Evolutionary conservation across 2,888 invertebrate species (phyloP).

Genomic region (Andrena hattorfiana): DNA sequence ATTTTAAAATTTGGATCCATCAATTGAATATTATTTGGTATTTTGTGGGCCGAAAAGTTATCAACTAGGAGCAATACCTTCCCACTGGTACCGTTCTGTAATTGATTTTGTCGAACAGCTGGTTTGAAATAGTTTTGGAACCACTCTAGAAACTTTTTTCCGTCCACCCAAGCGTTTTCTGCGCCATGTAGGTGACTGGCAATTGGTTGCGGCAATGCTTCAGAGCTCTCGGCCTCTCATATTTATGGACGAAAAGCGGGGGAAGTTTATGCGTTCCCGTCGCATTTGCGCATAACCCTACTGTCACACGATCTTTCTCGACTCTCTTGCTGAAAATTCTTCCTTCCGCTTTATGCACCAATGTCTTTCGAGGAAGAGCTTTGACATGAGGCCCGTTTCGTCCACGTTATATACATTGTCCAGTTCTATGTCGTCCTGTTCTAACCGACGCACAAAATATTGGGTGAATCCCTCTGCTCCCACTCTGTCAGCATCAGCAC

Average conservation of each 20-base stretch:
- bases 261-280: background rate
- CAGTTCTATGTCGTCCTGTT: background rate
- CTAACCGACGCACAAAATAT: background rate
- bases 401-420: background rate
- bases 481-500: background rate
- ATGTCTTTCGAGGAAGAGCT: background rate
- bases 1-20: background rate
- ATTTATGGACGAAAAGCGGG: background rate
- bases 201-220: background rate
- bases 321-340: background rate
- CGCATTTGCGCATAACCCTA: background rate
- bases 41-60: background rate
- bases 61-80: conserved; percentile 9
- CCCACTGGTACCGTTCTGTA: background rate
- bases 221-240: background rate
- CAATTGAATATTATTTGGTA: background rate
- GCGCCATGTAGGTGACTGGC: background rate
- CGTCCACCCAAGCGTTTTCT: background rate
- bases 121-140: background rate
- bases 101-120: background rate
- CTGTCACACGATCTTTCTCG: background rate
- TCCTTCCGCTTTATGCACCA: background rate
- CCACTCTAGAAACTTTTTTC: background rate
- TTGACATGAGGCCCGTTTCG: background rate
- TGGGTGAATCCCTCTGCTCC: background rate